Base-by-base conservation (phyloP, 2,797 vertebrate species). In the Sebastes oblongus region DNA sequence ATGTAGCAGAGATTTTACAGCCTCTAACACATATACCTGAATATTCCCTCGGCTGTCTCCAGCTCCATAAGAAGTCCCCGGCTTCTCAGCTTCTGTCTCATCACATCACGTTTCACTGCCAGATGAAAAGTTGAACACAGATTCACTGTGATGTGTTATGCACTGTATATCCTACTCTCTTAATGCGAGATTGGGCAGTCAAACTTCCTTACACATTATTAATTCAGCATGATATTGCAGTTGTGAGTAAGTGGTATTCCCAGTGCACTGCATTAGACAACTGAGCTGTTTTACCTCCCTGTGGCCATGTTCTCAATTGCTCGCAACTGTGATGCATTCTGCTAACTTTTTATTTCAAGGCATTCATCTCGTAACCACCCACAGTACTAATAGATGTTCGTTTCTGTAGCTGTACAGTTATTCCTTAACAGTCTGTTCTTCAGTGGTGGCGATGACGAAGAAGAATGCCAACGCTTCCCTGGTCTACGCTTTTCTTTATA, bases 361-460 rank as follows among this genome's bases (percentile, higher is more conserved):
- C 50, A 59, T 86, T 90, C 0, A 66, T 84, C 25, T 86, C 56
- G 27, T 65, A 50, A 75, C 30, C 54, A 54, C 56, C 32, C 39
- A 36, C 46, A 18, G 46, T n/a, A 29, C 6, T 27, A 46, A 42
- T 66, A 42, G 8, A 74, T 50, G 8, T 60, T 75, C 25, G 46
- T 16, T 10, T 8, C 66, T 42, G 22, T 52, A 66, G 29, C 67
- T 62, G 11, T 39, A 16, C 16, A 52, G 13, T 75, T 84, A n/a
- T 70, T 90, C 84, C 92, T 94, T 94, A 93, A 96, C 92, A 29
- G 24, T 78, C 54, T 7, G 36, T 75, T 69, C 64, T 65, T 70
- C 82, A 97, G 96, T 97, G 93, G 96, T 97, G 81, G 96, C 96
- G 2, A 92, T 96, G 89, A 96, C 96, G 10, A 96, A 95, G 92